These are phyloP conservation scores for Meiosimyza decipiens DNA, from an alignment of 2,888 invertebrate species.

Conservation along the genomic window DNA sequence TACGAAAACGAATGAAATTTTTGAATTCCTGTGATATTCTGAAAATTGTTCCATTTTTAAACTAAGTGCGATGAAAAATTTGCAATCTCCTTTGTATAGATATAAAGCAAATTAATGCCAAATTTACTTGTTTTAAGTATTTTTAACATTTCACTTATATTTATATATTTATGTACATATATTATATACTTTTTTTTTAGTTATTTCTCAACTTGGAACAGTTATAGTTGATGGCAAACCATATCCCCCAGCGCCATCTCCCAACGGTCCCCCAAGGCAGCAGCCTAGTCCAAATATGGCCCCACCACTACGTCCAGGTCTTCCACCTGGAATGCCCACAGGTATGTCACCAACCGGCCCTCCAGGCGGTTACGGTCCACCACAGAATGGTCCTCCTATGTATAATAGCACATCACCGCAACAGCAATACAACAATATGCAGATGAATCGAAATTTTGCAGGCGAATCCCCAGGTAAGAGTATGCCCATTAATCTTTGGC, in stretches of 20 bases:
- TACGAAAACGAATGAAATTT: too few species aligned
- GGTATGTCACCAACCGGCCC: slow-evolving; percentile 63
- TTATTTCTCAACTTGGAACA: slow-evolving; percentile 81
- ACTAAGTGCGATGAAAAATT: too few species aligned
- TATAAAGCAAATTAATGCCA: too few species aligned
- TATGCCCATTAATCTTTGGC: slow-evolving; percentile 48
- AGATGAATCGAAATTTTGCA: slow-evolving; percentile 63
- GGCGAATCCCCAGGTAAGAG: slow-evolving; percentile 63
- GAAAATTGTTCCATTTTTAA: too few species aligned
- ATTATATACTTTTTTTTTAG: slow-evolving; percentile 65
- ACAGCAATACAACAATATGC: slow-evolving; percentile 64
- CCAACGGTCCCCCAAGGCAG: slow-evolving; percentile 63
- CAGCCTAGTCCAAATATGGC: slow-evolving; percentile 67
- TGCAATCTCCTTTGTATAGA: too few species aligned
- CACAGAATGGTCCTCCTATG: slow-evolving; percentile 65
- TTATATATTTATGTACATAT: not conserved
- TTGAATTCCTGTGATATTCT: too few species aligned
- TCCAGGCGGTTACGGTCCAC: slow-evolving; percentile 55
- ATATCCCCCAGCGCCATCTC: slow-evolving; percentile 72
- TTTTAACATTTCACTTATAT: not conserved
- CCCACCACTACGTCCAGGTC: slow-evolving; percentile 62
- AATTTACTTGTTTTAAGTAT: too few species aligned
- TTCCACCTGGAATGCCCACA: slow-evolving; percentile 63
- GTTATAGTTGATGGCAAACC: slow-evolving; percentile 87
- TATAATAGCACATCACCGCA: slow-evolving; percentile 61